Conservation (phyloP, 37 sponge, comb jelly and placozoan species). For the Agelas oroides region DNA sequence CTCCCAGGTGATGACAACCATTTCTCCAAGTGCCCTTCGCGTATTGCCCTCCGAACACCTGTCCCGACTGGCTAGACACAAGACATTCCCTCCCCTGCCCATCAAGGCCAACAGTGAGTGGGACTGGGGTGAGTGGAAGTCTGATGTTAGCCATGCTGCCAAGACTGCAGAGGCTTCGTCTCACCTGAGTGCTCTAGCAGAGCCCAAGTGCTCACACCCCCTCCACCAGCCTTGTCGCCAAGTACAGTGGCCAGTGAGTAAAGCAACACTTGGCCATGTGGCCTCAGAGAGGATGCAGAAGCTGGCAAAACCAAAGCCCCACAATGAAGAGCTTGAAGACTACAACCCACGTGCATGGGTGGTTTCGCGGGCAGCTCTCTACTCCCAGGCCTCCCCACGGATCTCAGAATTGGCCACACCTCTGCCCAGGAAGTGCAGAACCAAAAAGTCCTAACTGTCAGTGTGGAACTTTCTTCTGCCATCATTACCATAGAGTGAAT, state of each 20-base stretch:
- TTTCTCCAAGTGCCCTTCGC: conserved; percentile 43
- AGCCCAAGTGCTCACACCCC: conserved; percentile 43
- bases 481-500: too few species aligned
- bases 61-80: conserved; percentile 51
- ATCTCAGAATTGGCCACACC: conserved; percentile 75
- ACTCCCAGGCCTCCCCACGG: conserved; percentile 71
- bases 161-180: conserved; percentile 46
- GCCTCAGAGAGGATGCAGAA: conserved; percentile 71
- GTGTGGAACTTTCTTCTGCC: too few species aligned
- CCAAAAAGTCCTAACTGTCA: conserved; percentile 14
- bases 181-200: conserved; percentile 46
- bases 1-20: conserved; percentile 63
- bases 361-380: conserved; percentile 76
- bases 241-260: conserved; percentile 63
- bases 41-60: conserved; percentile 40
- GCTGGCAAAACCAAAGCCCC: conserved; percentile 63
- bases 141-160: conserved; percentile 56
- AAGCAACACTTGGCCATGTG: conserved; percentile 35
- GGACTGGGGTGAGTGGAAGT: conserved; percentile 84
- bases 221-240: conserved; percentile 43
- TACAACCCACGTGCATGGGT: conserved; percentile 78
- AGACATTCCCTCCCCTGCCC: conserved; percentile 58
- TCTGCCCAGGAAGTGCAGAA: conserved; percentile 63
- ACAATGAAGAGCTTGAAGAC: conserved; percentile 56
- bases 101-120: conserved; percentile 71